phyloP scores from a whole-genome alignment of 2,888 invertebrate genomes.

The Oxyscelio sp. region DNA sequence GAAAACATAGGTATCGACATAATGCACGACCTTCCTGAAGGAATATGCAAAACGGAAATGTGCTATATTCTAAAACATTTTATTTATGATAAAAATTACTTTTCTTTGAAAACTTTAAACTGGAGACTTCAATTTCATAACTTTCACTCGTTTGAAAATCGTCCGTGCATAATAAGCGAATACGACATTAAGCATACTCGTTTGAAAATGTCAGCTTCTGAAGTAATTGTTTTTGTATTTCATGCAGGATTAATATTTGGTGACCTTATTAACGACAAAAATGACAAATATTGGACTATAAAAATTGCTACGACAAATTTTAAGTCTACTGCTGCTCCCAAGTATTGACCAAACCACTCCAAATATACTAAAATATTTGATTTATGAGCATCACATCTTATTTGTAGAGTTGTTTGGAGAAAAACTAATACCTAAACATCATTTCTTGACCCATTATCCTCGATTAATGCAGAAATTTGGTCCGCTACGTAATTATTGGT shows the following conservation, averaged over 20 bases:
- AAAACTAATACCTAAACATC: conserved; percentile 5
- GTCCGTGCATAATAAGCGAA: conserved; percentile 7
- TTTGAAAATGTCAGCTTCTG: conserved; percentile 24
- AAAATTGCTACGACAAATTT: background rate
- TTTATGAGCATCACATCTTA: conserved; percentile 10
- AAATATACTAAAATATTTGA: conserved; percentile 9
- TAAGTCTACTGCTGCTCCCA: background rate
- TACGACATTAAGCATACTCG: conserved; percentile 11
- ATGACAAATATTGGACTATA: conserved; percentile 7
- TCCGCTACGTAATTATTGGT: conserved; percentile 18
- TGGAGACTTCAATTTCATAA: conserved; percentile 31
- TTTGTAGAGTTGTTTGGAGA: conserved; percentile 4
- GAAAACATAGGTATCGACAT: conserved; percentile 29
- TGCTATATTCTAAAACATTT: conserved; percentile 7
- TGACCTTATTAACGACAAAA: conserved; percentile 1
- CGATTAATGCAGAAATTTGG: conserved; percentile 11
- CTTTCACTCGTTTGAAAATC: conserved; percentile 23
- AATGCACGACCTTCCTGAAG: conserved; percentile 37
- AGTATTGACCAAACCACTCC: conserved; percentile 2
- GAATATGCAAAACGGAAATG: conserved; percentile 23
- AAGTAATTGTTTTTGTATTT: conserved; percentile 21
- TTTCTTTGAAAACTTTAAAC: conserved; percentile 11
- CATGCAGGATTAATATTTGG: conserved; percentile 21
- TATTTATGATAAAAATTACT: conserved; percentile 23
- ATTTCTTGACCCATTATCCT: conserved; percentile 1